phyloP scores from a whole-genome alignment of 1,140 invertebrate genomes.

The Venturia canescens region DNA sequence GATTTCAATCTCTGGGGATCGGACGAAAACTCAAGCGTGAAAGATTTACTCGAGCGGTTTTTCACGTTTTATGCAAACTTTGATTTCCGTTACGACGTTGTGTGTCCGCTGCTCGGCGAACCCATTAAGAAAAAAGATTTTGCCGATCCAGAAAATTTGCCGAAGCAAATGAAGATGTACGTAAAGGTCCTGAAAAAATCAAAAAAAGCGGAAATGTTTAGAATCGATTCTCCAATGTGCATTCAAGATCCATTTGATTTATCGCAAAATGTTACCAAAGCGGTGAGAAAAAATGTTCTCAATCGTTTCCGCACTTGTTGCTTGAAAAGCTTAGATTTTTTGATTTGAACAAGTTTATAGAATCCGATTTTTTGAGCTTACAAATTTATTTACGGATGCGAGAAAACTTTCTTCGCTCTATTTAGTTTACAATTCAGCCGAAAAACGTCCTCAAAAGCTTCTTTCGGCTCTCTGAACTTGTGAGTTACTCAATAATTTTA shows the following conservation, averaged over 20 bases:
- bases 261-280: conserved; percentile 74
- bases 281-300: conserved; percentile 61
- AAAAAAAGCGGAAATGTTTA: conserved; percentile 57
- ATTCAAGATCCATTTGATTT: conserved; percentile 78
- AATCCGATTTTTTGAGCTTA: background rate
- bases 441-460: no score
- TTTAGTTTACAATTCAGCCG: no score
- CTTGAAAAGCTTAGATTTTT: conserved; percentile 55
- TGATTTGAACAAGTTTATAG: conserved; percentile 12
- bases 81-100: conserved; percentile 71
- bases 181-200: conserved; percentile 6
- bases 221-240: conserved; percentile 68
- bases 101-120: conserved; percentile 75
- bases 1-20: background rate
- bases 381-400: background rate
- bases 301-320: conserved; percentile 58
- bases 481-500: no score
- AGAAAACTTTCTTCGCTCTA: no score
- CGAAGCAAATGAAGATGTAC: conserved; percentile 34
- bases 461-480: no score
- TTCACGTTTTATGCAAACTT: conserved; percentile 76
- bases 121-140: conserved; percentile 61
- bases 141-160: conserved; percentile 56
- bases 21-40: conserved; percentile 51
- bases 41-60: conserved; percentile 74